Conservation (phyloP, 2,113 vertebrate species). For the Eulemur rufifrons region DNA sequence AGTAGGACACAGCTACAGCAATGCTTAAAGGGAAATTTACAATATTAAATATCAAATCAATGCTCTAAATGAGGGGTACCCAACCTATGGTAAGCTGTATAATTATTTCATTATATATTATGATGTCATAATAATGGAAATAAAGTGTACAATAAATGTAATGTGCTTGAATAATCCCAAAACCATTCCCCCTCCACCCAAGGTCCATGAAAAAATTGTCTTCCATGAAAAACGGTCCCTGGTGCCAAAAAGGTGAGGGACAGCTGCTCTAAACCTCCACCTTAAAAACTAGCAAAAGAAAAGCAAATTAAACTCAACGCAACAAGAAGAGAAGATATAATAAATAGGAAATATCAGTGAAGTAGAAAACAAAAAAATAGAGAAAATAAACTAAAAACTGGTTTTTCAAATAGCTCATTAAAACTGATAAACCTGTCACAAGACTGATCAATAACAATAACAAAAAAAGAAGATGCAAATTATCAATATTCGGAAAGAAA, state of each 20-base stretch:
- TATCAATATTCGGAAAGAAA: background rate
- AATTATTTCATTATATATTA: no score
- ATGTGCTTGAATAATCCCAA: no score
- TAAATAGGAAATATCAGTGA: background rate
- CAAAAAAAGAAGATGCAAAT: background rate
- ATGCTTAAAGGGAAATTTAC: background rate
- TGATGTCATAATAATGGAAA: no score
- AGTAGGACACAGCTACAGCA: background rate
- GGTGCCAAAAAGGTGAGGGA: no score
- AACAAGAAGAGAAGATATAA: background rate
- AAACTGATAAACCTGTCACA: background rate
- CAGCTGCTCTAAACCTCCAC: background rate
- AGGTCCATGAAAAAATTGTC: no score
- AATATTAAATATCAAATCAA: background rate
- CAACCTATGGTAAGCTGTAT: no score
- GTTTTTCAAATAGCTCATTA: background rate
- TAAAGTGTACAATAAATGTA: no score
- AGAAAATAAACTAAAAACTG: background rate
- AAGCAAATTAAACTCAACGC: background rate
- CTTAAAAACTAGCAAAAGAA: background rate
- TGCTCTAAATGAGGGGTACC: background rate
- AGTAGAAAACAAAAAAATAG: background rate
- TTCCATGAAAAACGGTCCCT: no score
- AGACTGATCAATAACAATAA: background rate
- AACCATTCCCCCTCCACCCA: no score